phyloP scores from a whole-genome alignment of 1,140 invertebrate genomes.

The Physella acuta region DNA sequence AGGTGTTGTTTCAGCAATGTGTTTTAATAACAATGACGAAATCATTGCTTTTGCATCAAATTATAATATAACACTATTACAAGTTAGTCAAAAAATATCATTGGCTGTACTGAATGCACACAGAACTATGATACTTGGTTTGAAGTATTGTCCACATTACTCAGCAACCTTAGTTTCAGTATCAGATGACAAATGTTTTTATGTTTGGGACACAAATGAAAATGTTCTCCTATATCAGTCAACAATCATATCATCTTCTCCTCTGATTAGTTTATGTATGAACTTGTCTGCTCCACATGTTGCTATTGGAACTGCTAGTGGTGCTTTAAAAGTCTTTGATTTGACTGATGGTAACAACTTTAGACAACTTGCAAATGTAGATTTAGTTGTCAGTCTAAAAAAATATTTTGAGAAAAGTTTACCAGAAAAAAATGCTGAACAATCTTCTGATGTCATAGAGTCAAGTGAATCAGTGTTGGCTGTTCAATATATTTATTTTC shows the following conservation, averaged over 20 bases:
- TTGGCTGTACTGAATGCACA: slow-evolving; percentile 49
- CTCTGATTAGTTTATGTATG: slow-evolving; percentile 53
- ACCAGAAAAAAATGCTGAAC: slow-evolving; percentile 2
- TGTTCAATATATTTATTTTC: slow-evolving; percentile 22
- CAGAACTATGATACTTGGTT: slow-evolving; percentile 41
- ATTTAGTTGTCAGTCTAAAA: slow-evolving; percentile 26
- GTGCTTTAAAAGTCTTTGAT: slow-evolving; percentile 51
- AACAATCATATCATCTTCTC: slow-evolving; percentile 47
- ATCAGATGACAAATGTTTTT: slow-evolving; percentile 56
- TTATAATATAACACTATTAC: slow-evolving; percentile 30
- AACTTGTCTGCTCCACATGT: slow-evolving; percentile 44
- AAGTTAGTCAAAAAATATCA: slow-evolving; percentile 16
- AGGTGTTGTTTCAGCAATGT: slow-evolving; percentile 29
- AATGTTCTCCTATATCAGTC: slow-evolving; percentile 48
- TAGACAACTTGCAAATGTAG: slow-evolving; percentile 48
- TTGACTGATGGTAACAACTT: slow-evolving; percentile 55
- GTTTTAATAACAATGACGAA: slow-evolving; percentile 33
- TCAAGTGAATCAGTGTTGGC: slow-evolving; percentile 34
- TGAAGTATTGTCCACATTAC: slow-evolving; percentile 55
- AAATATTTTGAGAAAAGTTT: neutral
- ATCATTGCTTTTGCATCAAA: slow-evolving; percentile 38
- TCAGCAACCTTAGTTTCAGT: slow-evolving; percentile 50
- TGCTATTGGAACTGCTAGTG: slow-evolving; percentile 51
- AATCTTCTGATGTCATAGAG: slow-evolving; percentile 7
- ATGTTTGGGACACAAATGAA: slow-evolving; percentile 51